A percentile compares a stretch with the other conserved stretches of the same genome.
These are phyloP conservation scores for Hirundo rustica DNA, from an alignment of 2,797 vertebrate species.

Conservation along the genomic window DNA sequence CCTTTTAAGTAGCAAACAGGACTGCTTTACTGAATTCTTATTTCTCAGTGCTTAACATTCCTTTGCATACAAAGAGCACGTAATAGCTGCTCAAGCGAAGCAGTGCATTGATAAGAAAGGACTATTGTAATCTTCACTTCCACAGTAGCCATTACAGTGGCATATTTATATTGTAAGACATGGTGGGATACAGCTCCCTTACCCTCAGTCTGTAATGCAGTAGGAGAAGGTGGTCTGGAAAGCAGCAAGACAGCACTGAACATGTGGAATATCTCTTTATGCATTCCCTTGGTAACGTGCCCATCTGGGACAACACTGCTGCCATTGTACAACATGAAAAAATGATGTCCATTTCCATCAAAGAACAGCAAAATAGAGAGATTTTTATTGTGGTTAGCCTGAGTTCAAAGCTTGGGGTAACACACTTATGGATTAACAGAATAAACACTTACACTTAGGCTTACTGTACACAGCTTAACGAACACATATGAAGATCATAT, in stretches of 20 bases:
- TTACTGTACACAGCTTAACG: conserved; percentile 78
- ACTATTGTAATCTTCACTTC: not conserved
- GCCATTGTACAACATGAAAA: conserved; percentile 80
- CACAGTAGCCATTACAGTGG: not conserved
- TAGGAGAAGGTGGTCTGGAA: not conserved
- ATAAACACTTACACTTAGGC: conserved; percentile 76
- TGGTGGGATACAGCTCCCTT: not conserved
- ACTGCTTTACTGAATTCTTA: not conserved
- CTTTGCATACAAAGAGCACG: not conserved
- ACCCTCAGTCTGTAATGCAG: not conserved
- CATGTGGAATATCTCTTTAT: not conserved
- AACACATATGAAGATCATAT: conserved; percentile 87
- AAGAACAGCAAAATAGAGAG: not conserved
- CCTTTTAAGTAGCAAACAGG: not conserved
- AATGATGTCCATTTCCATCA: conserved; percentile 78
- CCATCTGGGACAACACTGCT: not conserved
- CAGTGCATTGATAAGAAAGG: not conserved
- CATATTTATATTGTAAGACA: not conserved
- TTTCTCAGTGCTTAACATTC: not conserved
- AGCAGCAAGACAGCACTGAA: not conserved
- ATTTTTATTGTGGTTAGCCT: not conserved
- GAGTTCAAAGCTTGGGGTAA: conserved; percentile 41
- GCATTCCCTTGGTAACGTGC: not conserved
- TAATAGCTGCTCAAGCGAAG: not conserved
- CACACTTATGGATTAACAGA: conserved; percentile 71